Percentiles rank a stretch among this genome's conserved stretches.
These are phyloP conservation scores for Fistularia tabacaria DNA, from an alignment of 2,797 vertebrate species.

Conservation along the genomic window DNA sequence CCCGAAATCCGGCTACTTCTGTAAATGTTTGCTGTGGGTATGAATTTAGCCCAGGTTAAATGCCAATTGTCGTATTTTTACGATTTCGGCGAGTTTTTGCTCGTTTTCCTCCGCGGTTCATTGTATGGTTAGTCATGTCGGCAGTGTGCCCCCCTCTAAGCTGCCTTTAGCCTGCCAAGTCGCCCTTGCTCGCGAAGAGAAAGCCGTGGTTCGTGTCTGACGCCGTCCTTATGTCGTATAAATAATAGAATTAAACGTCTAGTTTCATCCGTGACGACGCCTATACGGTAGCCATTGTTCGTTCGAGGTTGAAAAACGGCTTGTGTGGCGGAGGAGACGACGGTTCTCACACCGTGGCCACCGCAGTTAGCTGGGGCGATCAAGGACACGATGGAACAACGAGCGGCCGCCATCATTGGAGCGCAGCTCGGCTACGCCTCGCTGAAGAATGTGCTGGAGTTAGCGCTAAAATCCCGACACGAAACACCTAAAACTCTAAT, in stretches of 20 bases:
- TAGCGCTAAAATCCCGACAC: slow-evolving; percentile 7
- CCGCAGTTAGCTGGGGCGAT: slow-evolving; percentile 47
- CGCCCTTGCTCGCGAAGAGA: neutral
- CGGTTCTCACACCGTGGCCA: slow-evolving; percentile 4
- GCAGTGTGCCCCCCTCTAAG: too few relatives aligned
- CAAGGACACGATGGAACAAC: slow-evolving; percentile 66
- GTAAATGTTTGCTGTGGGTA: too few relatives aligned
- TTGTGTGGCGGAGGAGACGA: neutral
- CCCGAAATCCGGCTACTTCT: too few relatives aligned
- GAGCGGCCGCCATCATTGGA: slow-evolving; percentile 77
- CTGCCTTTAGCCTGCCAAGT: neutral
- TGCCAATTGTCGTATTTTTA: too few relatives aligned
- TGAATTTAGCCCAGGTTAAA: too few relatives aligned
- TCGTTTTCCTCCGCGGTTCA: too few relatives aligned
- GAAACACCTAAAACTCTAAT: slow-evolving; percentile 1
- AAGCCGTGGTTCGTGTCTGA: neutral
- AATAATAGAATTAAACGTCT: too few relatives aligned
- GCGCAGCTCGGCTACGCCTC: slow-evolving; percentile 70
- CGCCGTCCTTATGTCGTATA: too few relatives aligned
- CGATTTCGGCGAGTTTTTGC: too few relatives aligned
- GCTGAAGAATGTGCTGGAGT: slow-evolving; percentile 64
- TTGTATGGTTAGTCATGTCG: neutral
- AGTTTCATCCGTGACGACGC: too few relatives aligned
- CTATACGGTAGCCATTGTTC: too few relatives aligned
- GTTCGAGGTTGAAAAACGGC: neutral